Evolutionary conservation across 2,113 vertebrate genomes (phyloP).

Genomic region (Clinocottus analis): DNA sequence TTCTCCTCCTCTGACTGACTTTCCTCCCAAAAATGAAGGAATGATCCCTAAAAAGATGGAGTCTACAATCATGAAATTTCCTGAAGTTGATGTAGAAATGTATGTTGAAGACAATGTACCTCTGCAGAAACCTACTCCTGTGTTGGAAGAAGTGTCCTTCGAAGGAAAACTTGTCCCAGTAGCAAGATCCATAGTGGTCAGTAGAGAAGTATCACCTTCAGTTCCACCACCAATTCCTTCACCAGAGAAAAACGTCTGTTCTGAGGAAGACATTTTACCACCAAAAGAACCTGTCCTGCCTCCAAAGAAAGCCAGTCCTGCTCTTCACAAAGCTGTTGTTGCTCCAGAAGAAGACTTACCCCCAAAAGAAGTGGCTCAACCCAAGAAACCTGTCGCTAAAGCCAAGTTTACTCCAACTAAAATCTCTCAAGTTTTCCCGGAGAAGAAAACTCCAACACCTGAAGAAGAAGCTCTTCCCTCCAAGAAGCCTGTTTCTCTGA

Average conservation of each 20-base stretch:
- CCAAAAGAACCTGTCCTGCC: conserved; percentile 12
- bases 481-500: conserved; percentile 9
- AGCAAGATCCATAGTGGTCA: background rate
- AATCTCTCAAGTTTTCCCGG: background rate
- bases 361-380: background rate
- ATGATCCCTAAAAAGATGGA: background rate
- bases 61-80: background rate
- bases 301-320: background rate
- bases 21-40: conserved; percentile 7
- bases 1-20: background rate
- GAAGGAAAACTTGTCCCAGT: conserved; percentile 2
- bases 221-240: conserved; percentile 3
- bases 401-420: background rate
- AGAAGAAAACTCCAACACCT: background rate
- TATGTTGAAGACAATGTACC: background rate
- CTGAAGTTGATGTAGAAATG: background rate
- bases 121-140: background rate
- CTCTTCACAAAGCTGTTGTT: background rate
- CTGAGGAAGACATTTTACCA: conserved; percentile 22
- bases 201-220: background rate
- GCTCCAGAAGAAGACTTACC: background rate
- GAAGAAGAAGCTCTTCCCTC: conserved; percentile 23
- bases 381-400: conserved; percentile 4
- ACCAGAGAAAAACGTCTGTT: conserved; percentile 70
- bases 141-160: background rate